Conservation (phyloP, 1,140 invertebrate species). For the Atta cephalotes region DNA sequence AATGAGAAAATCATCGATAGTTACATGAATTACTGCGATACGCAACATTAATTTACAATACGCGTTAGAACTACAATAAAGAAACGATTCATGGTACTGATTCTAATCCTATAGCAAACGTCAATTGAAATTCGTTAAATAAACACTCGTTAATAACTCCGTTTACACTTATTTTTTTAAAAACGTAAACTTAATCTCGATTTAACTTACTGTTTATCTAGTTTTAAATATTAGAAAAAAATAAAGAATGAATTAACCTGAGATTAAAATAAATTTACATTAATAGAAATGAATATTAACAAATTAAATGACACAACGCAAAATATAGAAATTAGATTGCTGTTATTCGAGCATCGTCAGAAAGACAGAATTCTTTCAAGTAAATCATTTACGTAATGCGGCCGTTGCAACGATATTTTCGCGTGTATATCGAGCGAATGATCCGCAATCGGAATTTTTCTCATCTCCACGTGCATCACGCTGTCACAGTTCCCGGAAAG, state of each 20-base stretch:
- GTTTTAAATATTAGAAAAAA: no score
- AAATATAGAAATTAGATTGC: background rate
- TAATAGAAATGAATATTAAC: background rate
- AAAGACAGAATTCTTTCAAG: background rate
- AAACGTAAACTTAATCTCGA: no score
- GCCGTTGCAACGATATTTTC: background rate
- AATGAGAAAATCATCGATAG: background rate
- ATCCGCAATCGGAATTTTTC: background rate
- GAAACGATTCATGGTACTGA: background rate
- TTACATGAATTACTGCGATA: background rate
- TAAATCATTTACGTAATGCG: background rate
- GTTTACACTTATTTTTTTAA: background rate
- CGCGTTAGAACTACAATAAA: background rate
- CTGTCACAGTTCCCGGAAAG: background rate
- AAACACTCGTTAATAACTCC: background rate
- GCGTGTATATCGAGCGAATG: background rate
- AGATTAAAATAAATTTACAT: no score
- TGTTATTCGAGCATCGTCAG: background rate
- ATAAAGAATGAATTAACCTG: no score
- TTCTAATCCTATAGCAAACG: no score
- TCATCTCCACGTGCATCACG: background rate
- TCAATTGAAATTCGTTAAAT: background rate
- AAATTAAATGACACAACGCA: background rate
- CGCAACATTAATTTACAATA: background rate
- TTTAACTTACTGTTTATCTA: no score